Base-by-base conservation (phyloP, 1,140 invertebrate genomes). In the Cryptotermes secundus region DNA sequence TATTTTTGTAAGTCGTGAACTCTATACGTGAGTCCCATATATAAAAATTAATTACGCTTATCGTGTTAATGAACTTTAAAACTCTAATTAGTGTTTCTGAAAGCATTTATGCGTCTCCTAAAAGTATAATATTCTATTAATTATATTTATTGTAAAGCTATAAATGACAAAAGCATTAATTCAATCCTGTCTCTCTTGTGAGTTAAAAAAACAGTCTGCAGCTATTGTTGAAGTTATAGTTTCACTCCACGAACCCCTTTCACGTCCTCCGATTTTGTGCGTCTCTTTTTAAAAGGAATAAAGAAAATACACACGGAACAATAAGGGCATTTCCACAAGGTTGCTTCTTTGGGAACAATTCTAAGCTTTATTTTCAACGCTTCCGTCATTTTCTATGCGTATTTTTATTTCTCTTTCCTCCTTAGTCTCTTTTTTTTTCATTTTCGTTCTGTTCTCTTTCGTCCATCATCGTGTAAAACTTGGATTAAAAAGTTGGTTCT, bases 361-460 rank as follows among this genome's bases (percentile, higher is more conserved):
- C 59, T 72, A 9, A n/a, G 26, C 59, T 72, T 72, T 72, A 31
- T 72, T 72, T 6, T 6, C 59, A 0, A 72, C 59, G 26, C 26
- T 72, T 72, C 59, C 59, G 59, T 72, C 26, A 72, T 72, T 59
- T 72, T 72, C 59, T 72, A 72, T 72, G 59, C 59, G 59, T 72
- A 72, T 72, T 72, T 72, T 72, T 72, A 72, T 72, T 31, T 72
- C n/a, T 72, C n/a, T 31, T 31, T 72, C n/a, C 26, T 31, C 31
- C 14, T 72, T n/a, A 72, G 59, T 72, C n/a, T 31, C n/a, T 72
- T 72, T 72, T 72, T 31, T 72, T 72, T 6, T 72, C n/a, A 7
- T 31, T 72, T n/a, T 31, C 9, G n/a, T 72, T 72, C 59, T 72
- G n/a, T n/a, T 31, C 59, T 72, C n/a, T 72, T 14, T 72, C 59